These are phyloP conservation scores for Asteroscopus sphinx DNA, from an alignment of 2,888 invertebrate genomes.

Conservation along the genomic window DNA sequence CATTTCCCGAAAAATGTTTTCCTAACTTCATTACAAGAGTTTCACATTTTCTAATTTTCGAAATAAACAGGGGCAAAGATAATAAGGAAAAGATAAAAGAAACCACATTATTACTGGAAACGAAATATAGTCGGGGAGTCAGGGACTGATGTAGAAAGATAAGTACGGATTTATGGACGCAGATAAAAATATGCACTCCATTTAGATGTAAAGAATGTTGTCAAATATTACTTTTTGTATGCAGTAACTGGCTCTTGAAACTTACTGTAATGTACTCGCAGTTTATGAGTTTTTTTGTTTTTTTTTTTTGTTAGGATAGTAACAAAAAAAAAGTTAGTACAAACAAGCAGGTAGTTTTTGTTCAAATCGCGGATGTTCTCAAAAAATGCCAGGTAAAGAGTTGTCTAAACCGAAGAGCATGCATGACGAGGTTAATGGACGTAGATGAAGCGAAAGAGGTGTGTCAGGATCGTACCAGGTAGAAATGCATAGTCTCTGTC, in stretches of 20 bases:
- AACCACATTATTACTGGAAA: constrained; percentile 57
- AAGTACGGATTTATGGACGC: constrained; percentile 48
- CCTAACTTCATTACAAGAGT: constrained; percentile 41
- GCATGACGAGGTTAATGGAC: too few species aligned
- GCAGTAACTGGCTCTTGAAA: constrained; percentile 19
- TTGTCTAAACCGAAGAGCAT: too few species aligned
- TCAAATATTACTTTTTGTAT: constrained; percentile 40
- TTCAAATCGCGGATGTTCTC: too few species aligned
- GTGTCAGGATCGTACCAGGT: too few species aligned
- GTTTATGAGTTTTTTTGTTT: not conserved
- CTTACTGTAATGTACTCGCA: constrained; percentile 16
- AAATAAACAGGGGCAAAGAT: constrained; percentile 58
- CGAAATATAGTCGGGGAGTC: constrained; percentile 52
- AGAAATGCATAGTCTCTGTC: too few species aligned
- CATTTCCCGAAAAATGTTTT: constrained; percentile 23
- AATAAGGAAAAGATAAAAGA: constrained; percentile 63
- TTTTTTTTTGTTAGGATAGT: not conserved
- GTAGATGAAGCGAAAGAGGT: too few species aligned
- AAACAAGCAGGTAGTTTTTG: too few species aligned
- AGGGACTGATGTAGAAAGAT: constrained; percentile 39
- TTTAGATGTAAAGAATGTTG: constrained; percentile 25
- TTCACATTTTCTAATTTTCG: constrained; percentile 52
- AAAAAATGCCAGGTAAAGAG: too few species aligned
- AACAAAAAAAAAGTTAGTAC: too few species aligned
- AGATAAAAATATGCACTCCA: constrained; percentile 52